These are phyloP conservation scores for Urocitellus parryii DNA, from an alignment of 2,113 vertebrate genomes.

Conservation along the genomic window DNA sequence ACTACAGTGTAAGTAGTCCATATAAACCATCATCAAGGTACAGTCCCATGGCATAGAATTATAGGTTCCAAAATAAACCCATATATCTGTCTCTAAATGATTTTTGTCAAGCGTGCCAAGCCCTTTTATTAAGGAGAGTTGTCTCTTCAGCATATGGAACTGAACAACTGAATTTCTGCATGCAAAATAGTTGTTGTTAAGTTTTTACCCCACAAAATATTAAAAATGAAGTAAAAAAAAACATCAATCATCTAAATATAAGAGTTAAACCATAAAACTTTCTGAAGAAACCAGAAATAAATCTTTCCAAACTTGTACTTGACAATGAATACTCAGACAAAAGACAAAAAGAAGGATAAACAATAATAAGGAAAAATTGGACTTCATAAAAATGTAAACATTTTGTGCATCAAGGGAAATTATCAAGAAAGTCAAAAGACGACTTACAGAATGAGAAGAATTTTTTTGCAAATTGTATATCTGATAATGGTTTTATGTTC, in stretches of 20 bases:
- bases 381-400: not conserved
- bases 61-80: not conserved
- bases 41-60: not conserved
- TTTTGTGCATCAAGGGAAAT: not conserved
- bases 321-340: not conserved
- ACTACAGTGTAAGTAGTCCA: not conserved
- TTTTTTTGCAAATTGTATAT: not conserved
- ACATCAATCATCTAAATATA: not conserved
- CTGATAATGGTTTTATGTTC: not conserved
- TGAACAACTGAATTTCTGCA: not conserved
- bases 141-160: not conserved
- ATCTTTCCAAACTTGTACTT: not conserved
- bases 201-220: not conserved
- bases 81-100: not conserved
- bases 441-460: not conserved
- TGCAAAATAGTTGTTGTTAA: not conserved
- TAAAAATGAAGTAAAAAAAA: conserved; percentile 5
- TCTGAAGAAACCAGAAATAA: not conserved
- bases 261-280: not conserved
- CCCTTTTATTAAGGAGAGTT: not conserved
- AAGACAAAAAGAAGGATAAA: not conserved
- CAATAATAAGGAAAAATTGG: not conserved
- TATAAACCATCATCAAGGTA: not conserved
- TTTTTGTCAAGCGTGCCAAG: not conserved
- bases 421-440: not conserved